Conservation (phyloP, 1,140 invertebrate genomes). For the Drosophila kikkawai region DNA sequence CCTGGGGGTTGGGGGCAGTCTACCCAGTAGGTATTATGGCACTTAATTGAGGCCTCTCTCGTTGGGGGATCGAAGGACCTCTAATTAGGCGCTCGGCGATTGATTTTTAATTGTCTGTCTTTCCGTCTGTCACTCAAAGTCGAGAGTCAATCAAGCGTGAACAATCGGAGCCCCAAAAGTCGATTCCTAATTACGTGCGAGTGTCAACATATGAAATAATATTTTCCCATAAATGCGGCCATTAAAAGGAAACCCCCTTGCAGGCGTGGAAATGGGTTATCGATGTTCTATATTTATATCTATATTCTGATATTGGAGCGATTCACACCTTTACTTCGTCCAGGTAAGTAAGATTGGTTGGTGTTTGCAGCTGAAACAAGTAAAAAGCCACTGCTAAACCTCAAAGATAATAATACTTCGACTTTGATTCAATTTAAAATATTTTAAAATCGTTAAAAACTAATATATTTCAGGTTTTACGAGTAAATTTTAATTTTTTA, state of each 20-base stretch:
- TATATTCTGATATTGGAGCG: background rate
- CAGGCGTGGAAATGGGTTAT: too few relatives aligned
- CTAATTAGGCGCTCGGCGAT: constrained; percentile 67
- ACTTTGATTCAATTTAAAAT: too few relatives aligned
- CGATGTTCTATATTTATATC: background rate
- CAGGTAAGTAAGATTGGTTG: background rate
- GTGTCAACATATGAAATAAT: constrained; percentile 83
- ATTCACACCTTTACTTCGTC: background rate
- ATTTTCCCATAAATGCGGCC: constrained; percentile 67
- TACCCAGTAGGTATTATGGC: constrained; percentile 27
- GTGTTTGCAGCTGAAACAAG: background rate
- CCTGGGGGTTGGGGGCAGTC: background rate
- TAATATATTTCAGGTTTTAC: too few relatives aligned
- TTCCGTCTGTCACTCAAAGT: constrained; percentile 54
- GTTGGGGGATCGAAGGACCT: constrained; percentile 22
- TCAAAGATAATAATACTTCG: too few relatives aligned
- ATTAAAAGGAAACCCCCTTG: constrained; percentile 31
- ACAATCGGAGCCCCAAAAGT: constrained; percentile 9
- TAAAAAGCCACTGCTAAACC: background rate
- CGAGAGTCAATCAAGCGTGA: constrained; percentile 61
- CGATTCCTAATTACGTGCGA: constrained; percentile 77
- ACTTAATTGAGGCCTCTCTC: constrained; percentile 51
- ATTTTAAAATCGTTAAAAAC: too few relatives aligned
- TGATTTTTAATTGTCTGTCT: constrained; percentile 82
- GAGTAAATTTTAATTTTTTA: too few relatives aligned